phyloP scores from a whole-genome alignment of 2,888 invertebrate genomes.

The Calliphora vomitoria region DNA sequence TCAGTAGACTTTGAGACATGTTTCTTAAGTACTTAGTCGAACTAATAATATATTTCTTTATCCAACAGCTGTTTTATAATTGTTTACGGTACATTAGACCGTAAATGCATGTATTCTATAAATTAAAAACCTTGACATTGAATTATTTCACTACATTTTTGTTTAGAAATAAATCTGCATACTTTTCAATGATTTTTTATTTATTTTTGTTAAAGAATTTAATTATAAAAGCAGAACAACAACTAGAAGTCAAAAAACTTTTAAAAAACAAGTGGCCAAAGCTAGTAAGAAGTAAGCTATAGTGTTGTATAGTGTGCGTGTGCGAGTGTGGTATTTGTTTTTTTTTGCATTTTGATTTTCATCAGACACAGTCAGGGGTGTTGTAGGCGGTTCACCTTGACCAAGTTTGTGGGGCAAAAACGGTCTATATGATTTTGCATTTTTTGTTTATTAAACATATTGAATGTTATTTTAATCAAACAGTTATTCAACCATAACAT shows the following conservation, averaged over 20 bases:
- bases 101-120: neutral
- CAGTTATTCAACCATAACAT: neutral
- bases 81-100: neutral
- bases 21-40: neutral
- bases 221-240: neutral
- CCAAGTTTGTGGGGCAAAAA: neutral
- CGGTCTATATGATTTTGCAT: too few relatives aligned
- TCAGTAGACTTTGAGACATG: too few relatives aligned
- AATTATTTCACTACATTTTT: neutral
- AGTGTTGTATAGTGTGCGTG: too few relatives aligned
- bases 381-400: slow-evolving; percentile 38
- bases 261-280: neutral
- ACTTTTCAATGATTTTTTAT: neutral
- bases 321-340: neutral
- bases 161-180: neutral
- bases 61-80: neutral
- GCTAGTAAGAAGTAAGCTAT: neutral
- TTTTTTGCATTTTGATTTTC: neutral
- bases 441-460: neutral
- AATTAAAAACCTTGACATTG: slow-evolving; percentile 63
- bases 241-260: slow-evolving; percentile 31
- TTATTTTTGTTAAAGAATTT: neutral
- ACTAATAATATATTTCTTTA: neutral
- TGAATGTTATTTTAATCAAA: neutral
- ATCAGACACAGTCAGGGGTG: neutral